Evolutionary conservation across 2,113 vertebrate genomes (phyloP).

Genomic region (Vimba vimba): DNA sequence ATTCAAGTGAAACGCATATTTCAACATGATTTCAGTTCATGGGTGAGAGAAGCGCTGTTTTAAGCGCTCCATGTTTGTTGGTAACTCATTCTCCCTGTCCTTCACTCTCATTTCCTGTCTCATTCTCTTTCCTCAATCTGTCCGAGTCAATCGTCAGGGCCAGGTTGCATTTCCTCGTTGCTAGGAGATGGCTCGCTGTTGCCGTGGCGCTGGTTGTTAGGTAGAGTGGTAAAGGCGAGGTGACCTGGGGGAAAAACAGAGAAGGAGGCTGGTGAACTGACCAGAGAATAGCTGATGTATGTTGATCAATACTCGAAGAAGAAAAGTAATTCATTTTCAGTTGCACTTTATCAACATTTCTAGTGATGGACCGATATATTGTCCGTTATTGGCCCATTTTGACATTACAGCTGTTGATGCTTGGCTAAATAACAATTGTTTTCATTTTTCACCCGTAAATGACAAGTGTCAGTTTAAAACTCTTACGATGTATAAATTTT

Average conservation of each 20-base stretch:
- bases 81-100: constrained; percentile 46
- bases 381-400: too few relatives aligned
- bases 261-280: constrained; percentile 17
- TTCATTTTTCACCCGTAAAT: too few relatives aligned
- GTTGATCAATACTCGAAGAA: background rate
- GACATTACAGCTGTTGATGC: too few relatives aligned
- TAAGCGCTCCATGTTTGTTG: constrained; percentile 46
- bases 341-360: background rate
- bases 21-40: background rate
- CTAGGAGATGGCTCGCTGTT: constrained; percentile 81
- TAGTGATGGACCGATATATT: background rate
- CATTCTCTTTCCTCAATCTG: constrained; percentile 55
- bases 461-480: too few relatives aligned
- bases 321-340: background rate
- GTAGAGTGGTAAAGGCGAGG: constrained; percentile 67
- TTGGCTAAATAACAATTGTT: too few relatives aligned
- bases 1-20: background rate
- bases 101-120: constrained; percentile 58
- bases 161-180: constrained; percentile 76
- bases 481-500: too few relatives aligned
- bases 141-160: constrained; percentile 68
- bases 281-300: background rate
- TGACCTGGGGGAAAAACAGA: constrained; percentile 25
- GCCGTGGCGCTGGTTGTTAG: constrained; percentile 78
- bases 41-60: background rate